A percentile compares a stretch with the other conserved stretches of the same genome.
These are phyloP conservation scores for Archivesica marissinica DNA, from an alignment of 1,140 invertebrate genomes.

Conservation along the genomic window DNA sequence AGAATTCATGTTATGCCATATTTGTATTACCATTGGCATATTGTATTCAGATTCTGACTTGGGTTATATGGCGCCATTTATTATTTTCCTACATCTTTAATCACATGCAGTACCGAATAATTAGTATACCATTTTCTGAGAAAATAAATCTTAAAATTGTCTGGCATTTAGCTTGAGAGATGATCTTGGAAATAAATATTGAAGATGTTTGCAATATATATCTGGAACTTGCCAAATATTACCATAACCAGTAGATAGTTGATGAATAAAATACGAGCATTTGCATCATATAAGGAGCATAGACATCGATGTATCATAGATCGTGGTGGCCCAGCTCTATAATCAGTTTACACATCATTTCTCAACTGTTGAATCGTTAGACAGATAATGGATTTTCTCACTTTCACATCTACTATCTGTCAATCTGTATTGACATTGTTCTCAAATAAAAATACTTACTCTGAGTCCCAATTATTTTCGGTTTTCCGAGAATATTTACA, in stretches of 20 bases:
- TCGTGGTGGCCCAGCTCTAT: background rate
- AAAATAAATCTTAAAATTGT: background rate
- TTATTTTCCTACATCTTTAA: too few species aligned
- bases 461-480: constrained; percentile 1
- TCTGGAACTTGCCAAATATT: background rate
- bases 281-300: too few species aligned
- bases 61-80: too few species aligned
- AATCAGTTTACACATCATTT: constrained; percentile 23
- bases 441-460: constrained; percentile 5
- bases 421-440: background rate
- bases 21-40: too few species aligned
- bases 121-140: background rate
- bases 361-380: constrained; percentile 11
- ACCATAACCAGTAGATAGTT: constrained; percentile 26
- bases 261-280: constrained; percentile 40
- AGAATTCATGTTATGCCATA: too few species aligned
- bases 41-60: too few species aligned
- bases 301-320: too few species aligned
- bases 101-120: too few species aligned
- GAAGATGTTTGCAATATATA: background rate
- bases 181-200: background rate
- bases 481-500: constrained; percentile 2
- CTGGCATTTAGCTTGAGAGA: background rate
- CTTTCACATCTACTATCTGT: background rate
- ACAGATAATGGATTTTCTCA: constrained; percentile 47